Percentiles rank a stretch among this genome's conserved stretches.
These are phyloP conservation scores for Rissa tridactyla DNA, from an alignment of 2,113 vertebrate genomes.

Conservation along the genomic window DNA sequence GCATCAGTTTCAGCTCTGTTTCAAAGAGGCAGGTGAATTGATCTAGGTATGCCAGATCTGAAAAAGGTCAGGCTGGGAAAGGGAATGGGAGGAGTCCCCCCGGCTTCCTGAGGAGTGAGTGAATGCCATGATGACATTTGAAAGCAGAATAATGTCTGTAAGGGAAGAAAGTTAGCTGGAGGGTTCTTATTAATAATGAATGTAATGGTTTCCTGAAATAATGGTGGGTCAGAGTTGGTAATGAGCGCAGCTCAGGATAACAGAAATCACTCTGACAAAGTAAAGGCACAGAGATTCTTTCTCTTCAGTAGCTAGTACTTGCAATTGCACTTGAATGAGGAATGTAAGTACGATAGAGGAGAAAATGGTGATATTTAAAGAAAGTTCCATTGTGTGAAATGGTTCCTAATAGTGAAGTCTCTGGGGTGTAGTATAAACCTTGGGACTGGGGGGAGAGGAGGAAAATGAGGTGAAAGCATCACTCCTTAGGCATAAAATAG, in stretches of 20 bases:
- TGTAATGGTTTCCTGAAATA: conserved; percentile 30
- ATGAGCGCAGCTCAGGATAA: neutral
- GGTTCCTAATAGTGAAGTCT: neutral
- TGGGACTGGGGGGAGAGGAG: neutral
- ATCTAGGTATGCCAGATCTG: neutral
- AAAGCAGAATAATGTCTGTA: conserved; percentile 9
- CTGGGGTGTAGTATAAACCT: neutral
- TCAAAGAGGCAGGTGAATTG: neutral
- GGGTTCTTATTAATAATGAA: conserved; percentile 40
- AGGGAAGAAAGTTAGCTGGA: conserved; percentile 15
- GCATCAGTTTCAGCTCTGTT: neutral
- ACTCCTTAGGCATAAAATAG: neutral
- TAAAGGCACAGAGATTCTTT: neutral
- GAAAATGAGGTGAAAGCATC: conserved; percentile 15
- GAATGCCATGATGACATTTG: neutral
- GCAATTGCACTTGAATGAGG: neutral
- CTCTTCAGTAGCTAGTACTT: neutral
- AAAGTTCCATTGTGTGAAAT: conserved; percentile 20
- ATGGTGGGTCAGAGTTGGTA: neutral
- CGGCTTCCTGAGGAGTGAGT: neutral
- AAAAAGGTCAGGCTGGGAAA: neutral
- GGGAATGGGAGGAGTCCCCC: neutral
- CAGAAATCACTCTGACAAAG: neutral
- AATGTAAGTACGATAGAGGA: neutral
- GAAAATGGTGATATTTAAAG: conserved; percentile 13